Evolutionary conservation across 2,797 vertebrate genomes (phyloP).

Genomic region (Myoxocephalus aenaeus): DNA sequence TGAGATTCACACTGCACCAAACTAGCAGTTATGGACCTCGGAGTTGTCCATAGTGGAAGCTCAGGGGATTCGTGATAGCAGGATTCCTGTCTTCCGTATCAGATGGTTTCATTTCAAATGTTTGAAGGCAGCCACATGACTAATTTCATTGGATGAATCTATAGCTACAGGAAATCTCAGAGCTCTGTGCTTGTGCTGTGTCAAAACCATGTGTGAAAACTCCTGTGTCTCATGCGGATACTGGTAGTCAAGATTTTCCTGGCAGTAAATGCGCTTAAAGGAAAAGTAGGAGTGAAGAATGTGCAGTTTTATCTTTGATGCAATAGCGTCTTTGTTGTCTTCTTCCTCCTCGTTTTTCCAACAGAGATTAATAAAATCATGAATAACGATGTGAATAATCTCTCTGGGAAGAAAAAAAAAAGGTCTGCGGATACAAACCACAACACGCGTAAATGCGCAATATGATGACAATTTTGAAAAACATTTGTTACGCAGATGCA

Average conservation of each 20-base stretch:
- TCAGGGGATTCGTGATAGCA: slow-evolving; percentile 50
- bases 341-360: not conserved
- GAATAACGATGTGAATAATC: slow-evolving; percentile 18
- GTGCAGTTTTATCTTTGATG: slow-evolving; percentile 21
- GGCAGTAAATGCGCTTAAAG: slow-evolving; percentile 22
- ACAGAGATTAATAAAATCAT: slow-evolving; percentile 22
- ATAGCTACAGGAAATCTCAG: slow-evolving; percentile 21
- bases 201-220: slow-evolving; percentile 29
- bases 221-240: slow-evolving; percentile 18
- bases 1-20: slow-evolving; percentile 59
- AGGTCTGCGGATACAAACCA: not conserved
- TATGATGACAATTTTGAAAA: slow-evolving; percentile 33
- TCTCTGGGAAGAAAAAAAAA: not conserved
- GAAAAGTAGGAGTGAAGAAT: slow-evolving; percentile 21
- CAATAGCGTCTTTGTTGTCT: not conserved
- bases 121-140: slow-evolving; percentile 42
- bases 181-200: slow-evolving; percentile 8
- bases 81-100: slow-evolving; percentile 28
- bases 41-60: slow-evolving; percentile 46
- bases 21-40: slow-evolving; percentile 48
- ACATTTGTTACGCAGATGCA: slow-evolving; percentile 53
- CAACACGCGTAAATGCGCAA: slow-evolving; percentile 1
- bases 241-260: not conserved
- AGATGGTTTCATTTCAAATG: slow-evolving; percentile 41
- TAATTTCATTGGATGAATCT: slow-evolving; percentile 24